phyloP scores from a whole-genome alignment of 2,888 invertebrate genomes.

The Lymantria monacha region DNA sequence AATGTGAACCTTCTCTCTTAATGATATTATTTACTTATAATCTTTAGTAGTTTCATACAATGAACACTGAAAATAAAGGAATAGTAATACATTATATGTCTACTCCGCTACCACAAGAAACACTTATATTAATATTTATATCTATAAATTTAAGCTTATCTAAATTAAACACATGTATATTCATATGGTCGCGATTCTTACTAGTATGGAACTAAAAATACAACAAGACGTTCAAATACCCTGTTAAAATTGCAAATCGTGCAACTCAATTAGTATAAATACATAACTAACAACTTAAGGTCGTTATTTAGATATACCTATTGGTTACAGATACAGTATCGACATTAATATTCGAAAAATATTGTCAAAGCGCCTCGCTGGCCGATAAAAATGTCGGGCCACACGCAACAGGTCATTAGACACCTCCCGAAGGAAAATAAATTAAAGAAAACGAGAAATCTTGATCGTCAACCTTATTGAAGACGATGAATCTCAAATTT shows the following conservation, averaged over 20 bases:
- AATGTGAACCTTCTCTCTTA: too few species aligned
- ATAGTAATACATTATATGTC: too few species aligned
- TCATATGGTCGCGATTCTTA: too few species aligned
- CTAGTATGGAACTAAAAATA: not conserved
- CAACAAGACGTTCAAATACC: not conserved
- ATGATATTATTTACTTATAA: too few species aligned
- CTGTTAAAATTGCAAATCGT: constrained; percentile 32
- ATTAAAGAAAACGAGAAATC: constrained; percentile 79
- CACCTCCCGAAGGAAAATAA: constrained; percentile 78
- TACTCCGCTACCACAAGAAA: too few species aligned
- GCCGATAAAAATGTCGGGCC: constrained; percentile 79
- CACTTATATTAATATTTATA: too few species aligned
- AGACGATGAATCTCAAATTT: constrained; percentile 40
- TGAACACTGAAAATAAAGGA: too few species aligned
- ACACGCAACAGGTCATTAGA: constrained; percentile 80
- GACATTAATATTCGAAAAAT: constrained; percentile 75
- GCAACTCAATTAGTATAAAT: constrained; percentile 49
- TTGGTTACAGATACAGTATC: constrained; percentile 61
- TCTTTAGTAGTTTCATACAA: too few species aligned
- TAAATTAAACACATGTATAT: too few species aligned
- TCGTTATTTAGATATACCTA: constrained; percentile 42
- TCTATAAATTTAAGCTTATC: too few species aligned
- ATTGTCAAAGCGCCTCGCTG: constrained; percentile 74
- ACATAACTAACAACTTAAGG: constrained; percentile 26
- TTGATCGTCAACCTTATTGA: constrained; percentile 65